Base-by-base conservation (phyloP, 2,113 vertebrate genomes). In the Podocnemis expansa region DNA sequence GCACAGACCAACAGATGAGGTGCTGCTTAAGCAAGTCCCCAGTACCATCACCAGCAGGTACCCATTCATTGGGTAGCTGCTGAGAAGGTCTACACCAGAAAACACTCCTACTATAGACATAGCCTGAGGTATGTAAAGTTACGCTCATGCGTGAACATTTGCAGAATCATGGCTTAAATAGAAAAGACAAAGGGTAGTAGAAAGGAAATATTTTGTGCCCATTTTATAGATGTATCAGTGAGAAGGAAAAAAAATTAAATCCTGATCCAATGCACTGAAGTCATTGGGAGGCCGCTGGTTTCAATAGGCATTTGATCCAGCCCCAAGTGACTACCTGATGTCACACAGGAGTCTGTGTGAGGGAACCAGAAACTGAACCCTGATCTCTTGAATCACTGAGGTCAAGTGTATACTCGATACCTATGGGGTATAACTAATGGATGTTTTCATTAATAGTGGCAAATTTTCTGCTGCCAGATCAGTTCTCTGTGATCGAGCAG, bases 131-230 rank as follows among this genome's bases (percentile, higher is more conserved):
- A 75, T 75, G n/a, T 75, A 38, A 75, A 75, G 22, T 75, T 41
- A n/a, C 41, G 22, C 19, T 41, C 38, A 22, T 41, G 70, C 70
- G 41, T 38, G 41, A 73, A 22, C 25, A 21, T 24, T 24, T 73
- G 9, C 38, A 21, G 70, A 27, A 27, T 9, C 27, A 27, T 27
- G 27, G 79, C 58, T 38, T 80, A 52, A 60, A 29, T 78, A 96
- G 51, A 93, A 89, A 90, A 70, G 91, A 92, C 80, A 93, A 95
- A 95, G 22, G 84, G 29, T 47, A 43, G 9, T 14, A 38, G 6
- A 10, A 24, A 51, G 81, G 67, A 25, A 41, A 22, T 73, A 73
- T 73, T 73, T 73, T 89, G 76, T 73, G 83, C 58, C 11, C 38
- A 83, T 94, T 90, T 82, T 60, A 38, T 19, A 73, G 67, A 11